phyloP scores from a whole-genome alignment of 2,888 invertebrate genomes.

The Drosophila peninsularis region DNA sequence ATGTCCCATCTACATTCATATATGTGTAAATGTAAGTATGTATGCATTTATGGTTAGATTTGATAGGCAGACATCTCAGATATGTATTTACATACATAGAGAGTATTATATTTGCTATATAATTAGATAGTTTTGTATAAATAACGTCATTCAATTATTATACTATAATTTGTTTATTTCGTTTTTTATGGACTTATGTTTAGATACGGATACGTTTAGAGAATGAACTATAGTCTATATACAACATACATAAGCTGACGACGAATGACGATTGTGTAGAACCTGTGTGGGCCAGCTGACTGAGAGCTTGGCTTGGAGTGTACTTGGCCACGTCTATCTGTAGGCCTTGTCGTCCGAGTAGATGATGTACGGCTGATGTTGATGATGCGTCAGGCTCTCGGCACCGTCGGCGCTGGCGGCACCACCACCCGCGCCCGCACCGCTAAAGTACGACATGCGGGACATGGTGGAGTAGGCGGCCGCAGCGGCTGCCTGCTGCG shows the following conservation, averaged over 20 bases:
- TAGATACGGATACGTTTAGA: conserved; percentile 65
- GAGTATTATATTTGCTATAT: background rate
- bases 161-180: conserved; percentile 69
- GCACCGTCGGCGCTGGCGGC: conserved; percentile 82
- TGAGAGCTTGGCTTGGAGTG: conserved; percentile 41
- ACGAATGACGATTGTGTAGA: conserved; percentile 54
- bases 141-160: conserved; percentile 33
- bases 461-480: conserved; percentile 88
- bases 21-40: background rate
- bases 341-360: conserved; percentile 85
- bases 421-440: conserved; percentile 63
- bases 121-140: background rate
- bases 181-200: conserved; percentile 59
- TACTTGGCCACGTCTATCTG: conserved; percentile 75
- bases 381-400: conserved; percentile 77
- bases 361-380: conserved; percentile 83
- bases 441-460: conserved; percentile 86
- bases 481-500: conserved; percentile 56
- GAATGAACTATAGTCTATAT: conserved; percentile 68
- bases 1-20: background rate
- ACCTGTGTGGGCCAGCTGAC: conserved; percentile 47
- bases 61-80: background rate
- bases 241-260: conserved; percentile 70
- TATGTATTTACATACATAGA: background rate
- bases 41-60: background rate